Base-by-base conservation (phyloP, 2,888 invertebrate genomes). In the Acronicta psi region DNA sequence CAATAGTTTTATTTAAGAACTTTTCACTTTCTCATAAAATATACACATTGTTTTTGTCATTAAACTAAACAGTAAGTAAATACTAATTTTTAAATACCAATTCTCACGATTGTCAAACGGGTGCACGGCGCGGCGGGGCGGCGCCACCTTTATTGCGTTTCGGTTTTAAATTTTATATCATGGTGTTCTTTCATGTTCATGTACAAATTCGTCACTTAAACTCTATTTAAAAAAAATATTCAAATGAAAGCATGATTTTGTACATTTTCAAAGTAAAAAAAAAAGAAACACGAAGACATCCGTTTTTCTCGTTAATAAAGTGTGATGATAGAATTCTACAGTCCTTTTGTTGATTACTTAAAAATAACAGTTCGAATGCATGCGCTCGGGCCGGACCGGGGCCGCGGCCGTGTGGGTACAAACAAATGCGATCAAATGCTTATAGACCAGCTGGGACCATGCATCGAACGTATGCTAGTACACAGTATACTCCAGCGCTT, bases 1-100 rank as follows among this genome's bases (percentile, higher is more conserved):
- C 94, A 94, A 94, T 94, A 93, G 94, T 94, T 94, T 93, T 94
- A 94, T 94, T 94, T 93, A 93, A 93, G 93, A 93, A 93, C 91
- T 91, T 92, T 92, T 93, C 92, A 92, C 90, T 92, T 93, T 93
- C 89, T 94, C 94, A 93, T 94, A 94, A 94, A 93, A 94, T 94
- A 94, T 94, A 94, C 94, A 94, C 94, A 93, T 93, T 94, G 93
- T 93, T 93, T 92, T 93, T 93, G 92, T 92, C 91, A 92, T 91
- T 93, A 92, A 93, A 94, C 93, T 94, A 94, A 93, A 93, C 87
- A 92, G 93, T 93, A 93, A 93, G 94, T 94, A 94, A 93, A 93
- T 94, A 93, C 94, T 93, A 93, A 93, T 92, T 93, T 73, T 93
- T 93, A 93, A 94, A 93, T 93, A 93, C 93, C 93, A 93, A 93